Evolutionary conservation across 2,888 invertebrate genomes (phyloP).

Genomic region (Yponomeuta plumbellus): DNA sequence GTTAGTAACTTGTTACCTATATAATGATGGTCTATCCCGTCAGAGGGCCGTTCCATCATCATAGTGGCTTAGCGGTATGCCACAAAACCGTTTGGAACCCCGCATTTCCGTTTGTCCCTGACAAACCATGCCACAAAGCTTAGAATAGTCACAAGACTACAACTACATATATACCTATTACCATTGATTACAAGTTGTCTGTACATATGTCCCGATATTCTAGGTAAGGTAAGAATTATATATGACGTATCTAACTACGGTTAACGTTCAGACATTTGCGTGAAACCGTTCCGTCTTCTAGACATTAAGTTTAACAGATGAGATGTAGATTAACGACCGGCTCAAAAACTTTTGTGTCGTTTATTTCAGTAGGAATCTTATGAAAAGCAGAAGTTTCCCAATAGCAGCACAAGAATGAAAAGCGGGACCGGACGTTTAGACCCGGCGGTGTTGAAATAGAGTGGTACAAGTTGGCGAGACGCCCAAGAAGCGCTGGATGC

Average conservation of each 20-base stretch:
- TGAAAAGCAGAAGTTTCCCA: conserved; percentile 23
- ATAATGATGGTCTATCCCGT: too few relatives aligned
- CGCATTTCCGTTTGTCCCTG: conserved; percentile 45
- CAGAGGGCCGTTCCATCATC: neutral
- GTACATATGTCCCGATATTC: too few relatives aligned
- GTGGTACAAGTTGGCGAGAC: conserved; percentile 52
- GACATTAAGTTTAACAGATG: neutral
- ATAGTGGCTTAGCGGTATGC: conserved; percentile 53
- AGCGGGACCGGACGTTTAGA: conserved; percentile 35
- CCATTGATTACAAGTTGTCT: too few relatives aligned
- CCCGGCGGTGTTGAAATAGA: conserved; percentile 50
- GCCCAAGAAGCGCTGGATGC: conserved; percentile 51
- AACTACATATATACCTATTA: too few relatives aligned
- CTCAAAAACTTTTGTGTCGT: neutral
- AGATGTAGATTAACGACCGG: conserved; percentile 1
- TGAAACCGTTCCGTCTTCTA: neutral
- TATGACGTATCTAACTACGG: neutral
- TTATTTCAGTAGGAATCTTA: conserved; percentile 9
- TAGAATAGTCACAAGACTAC: too few relatives aligned
- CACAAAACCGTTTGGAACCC: conserved; percentile 44
- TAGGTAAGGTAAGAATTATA: too few relatives aligned
- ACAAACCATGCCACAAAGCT: conserved; percentile 21
- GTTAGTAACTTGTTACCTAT: neutral
- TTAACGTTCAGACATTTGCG: neutral
- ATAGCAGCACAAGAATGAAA: conserved; percentile 16